phyloP scores from a whole-genome alignment of 35 echinoderm and acorn worm species.

The Strongylocentrotus purpuratus region DNA sequence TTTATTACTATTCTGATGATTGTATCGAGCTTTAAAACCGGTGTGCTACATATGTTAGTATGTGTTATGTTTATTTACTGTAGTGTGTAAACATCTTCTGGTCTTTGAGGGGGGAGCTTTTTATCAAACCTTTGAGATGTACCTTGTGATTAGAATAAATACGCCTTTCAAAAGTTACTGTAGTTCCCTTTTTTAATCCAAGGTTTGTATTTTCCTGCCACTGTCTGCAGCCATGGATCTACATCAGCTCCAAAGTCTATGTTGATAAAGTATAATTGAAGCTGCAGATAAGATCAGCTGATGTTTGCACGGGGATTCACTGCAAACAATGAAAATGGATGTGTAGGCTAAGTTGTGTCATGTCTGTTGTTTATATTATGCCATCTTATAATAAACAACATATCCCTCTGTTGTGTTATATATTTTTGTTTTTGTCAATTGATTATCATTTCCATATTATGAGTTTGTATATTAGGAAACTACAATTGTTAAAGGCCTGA shows the following conservation, averaged over 20 bases:
- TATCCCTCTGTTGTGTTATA: too few species aligned
- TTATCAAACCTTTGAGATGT: neutral
- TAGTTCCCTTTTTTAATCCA: neutral
- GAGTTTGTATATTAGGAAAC: too few species aligned
- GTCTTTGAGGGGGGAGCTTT: neutral
- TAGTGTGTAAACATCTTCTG: neutral
- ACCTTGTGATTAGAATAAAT: neutral
- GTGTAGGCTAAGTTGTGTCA: too few species aligned
- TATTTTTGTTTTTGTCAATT: too few species aligned
- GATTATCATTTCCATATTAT: too few species aligned
- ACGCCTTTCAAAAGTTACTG: neutral
- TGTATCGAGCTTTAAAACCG: too few species aligned
- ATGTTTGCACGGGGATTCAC: neutral
- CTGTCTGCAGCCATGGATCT: neutral
- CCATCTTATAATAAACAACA: too few species aligned
- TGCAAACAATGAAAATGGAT: neutral
- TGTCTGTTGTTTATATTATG: too few species aligned
- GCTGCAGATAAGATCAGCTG: neutral
- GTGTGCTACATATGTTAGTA: neutral
- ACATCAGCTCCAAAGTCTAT: neutral
- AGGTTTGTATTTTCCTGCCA: neutral
- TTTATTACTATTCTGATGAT: too few species aligned
- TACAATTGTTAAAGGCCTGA: too few species aligned
- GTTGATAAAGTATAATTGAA: neutral
- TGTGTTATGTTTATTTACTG: neutral